Conservation (phyloP, 2,888 invertebrate genomes). For the Caradrina clavipalpis region DNA sequence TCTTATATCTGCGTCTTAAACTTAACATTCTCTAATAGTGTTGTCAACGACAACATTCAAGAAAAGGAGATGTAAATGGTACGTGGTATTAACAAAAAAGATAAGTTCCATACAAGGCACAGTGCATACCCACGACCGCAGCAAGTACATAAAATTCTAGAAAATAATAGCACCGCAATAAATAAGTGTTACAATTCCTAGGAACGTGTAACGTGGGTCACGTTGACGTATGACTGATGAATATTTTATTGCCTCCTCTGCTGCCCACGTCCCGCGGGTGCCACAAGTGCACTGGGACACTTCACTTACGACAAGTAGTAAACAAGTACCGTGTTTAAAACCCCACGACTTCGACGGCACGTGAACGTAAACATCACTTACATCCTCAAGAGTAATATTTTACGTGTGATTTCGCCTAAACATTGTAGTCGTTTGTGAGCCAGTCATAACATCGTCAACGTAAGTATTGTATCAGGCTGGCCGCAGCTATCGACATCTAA, state of each 20-base stretch:
- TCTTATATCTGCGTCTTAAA: too few species aligned
- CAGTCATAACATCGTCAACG: conserved; percentile 65
- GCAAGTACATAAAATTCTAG: conserved; percentile 30
- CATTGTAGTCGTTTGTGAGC: conserved; percentile 42
- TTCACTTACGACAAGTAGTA: conserved; percentile 47
- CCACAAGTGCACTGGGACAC: conserved; percentile 63
- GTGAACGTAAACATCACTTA: conserved; percentile 37
- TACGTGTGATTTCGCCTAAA: conserved; percentile 43
- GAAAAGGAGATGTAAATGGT: too few species aligned
- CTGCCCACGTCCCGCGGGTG: conserved; percentile 81
- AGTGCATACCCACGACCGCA: conserved; percentile 19
- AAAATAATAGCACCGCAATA: conserved; percentile 64
- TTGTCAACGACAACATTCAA: too few species aligned
- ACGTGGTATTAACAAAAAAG: background rate
- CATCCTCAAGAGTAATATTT: conserved; percentile 34
- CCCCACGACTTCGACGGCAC: conserved; percentile 40
- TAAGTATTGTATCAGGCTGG: conserved; percentile 18
- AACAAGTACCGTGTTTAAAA: conserved; percentile 54
- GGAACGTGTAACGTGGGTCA: conserved; percentile 73
- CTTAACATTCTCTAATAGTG: too few species aligned
- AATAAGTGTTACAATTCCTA: conserved; percentile 63
- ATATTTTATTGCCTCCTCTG: conserved; percentile 85
- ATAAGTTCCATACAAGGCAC: conserved; percentile 6
- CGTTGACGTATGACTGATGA: conserved; percentile 85
- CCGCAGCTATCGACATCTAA: background rate